phyloP scores from a whole-genome alignment of 2,797 vertebrate species.

The Sitta carolinensis region DNA sequence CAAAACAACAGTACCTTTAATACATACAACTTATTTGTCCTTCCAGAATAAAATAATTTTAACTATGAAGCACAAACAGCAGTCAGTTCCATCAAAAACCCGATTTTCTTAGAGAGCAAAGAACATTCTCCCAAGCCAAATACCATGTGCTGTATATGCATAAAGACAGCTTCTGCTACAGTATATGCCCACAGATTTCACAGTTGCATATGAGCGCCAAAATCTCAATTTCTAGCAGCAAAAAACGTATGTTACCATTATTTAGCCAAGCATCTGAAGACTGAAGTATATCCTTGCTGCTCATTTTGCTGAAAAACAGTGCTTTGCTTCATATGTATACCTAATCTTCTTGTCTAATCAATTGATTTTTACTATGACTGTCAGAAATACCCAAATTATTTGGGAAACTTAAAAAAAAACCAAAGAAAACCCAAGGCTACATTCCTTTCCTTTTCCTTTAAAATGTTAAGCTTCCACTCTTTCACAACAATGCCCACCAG shows the following conservation, averaged over 20 bases:
- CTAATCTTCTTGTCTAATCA: neutral
- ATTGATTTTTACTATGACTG: neutral
- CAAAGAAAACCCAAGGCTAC: neutral
- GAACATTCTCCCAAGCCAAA: slow-evolving; percentile 41
- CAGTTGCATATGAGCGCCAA: slow-evolving; percentile 49
- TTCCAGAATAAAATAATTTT: neutral
- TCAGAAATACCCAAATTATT: neutral
- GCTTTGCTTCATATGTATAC: neutral
- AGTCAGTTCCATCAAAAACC: neutral
- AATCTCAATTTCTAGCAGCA: slow-evolving; percentile 47
- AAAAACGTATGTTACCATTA: slow-evolving; percentile 46
- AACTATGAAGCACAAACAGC: neutral
- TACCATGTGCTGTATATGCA: slow-evolving; percentile 55
- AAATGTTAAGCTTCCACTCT: neutral
- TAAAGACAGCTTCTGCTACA: slow-evolving; percentile 54
- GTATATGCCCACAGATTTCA: slow-evolving; percentile 63
- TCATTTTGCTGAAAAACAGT: slow-evolving; percentile 49
- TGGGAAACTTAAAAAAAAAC: neutral
- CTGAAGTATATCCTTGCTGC: slow-evolving; percentile 29
- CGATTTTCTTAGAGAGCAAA: neutral
- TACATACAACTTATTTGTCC: neutral
- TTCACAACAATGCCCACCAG: neutral
- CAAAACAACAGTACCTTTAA: neutral
- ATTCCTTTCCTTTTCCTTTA: neutral
- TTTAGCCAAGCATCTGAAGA: slow-evolving; percentile 49